These are phyloP conservation scores for Laticauda colubrina DNA, from an alignment of 2,113 vertebrate genomes.

Conservation along the genomic window DNA sequence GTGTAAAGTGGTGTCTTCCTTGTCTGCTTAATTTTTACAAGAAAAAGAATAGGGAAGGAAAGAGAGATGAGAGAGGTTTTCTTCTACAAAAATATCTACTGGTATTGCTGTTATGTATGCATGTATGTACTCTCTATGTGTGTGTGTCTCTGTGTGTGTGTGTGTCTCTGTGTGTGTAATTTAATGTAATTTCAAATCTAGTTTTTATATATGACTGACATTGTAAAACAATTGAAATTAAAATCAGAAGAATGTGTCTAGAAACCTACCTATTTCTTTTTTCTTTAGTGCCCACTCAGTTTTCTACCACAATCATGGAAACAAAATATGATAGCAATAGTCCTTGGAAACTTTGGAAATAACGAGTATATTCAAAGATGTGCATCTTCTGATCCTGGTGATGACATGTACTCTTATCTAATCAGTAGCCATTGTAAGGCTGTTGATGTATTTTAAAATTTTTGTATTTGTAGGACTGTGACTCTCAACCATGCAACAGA, in stretches of 20 bases:
- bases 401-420: not conserved
- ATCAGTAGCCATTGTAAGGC: not conserved
- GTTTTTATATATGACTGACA: not conserved
- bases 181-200: not conserved
- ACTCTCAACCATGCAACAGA: constrained; percentile 89
- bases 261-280: not conserved
- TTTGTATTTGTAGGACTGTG: constrained; percentile 77
- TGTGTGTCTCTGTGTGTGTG: too few relatives aligned
- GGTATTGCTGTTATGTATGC: not conserved
- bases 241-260: not conserved
- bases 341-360: not conserved
- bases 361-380: not conserved
- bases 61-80: not conserved
- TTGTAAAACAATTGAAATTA: not conserved
- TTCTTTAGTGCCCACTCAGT: not conserved
- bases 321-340: not conserved
- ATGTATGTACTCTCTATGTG: too few relatives aligned
- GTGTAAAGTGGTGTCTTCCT: not conserved
- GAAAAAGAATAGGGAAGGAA: not conserved
- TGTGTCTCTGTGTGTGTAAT: too few relatives aligned
- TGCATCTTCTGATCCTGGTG: not conserved
- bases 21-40: not conserved
- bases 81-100: not conserved
- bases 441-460: constrained; percentile 44
- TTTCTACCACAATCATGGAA: not conserved